Base-by-base conservation (phyloP, 1,140 invertebrate species). In the Bathynomus jamesi region DNA sequence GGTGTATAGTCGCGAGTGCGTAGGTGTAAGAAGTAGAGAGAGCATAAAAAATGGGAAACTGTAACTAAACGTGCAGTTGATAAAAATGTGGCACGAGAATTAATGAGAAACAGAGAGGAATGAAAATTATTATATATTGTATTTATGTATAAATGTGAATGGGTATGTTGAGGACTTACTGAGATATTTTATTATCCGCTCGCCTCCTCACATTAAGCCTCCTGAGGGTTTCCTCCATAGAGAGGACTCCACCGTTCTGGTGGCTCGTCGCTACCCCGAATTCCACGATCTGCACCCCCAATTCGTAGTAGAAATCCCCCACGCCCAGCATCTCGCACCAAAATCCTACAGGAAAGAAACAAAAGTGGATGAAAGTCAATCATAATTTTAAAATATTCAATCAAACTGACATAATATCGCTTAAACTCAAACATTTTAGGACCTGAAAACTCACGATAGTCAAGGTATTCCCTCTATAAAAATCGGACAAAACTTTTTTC, bases 261-360 rank as follows among this genome's bases (percentile, higher is more conserved):
- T 87, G 83, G 74, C 82, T 86, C 4, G 94, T 96, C 0, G 96
- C 92, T 79, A 98, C 84, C 80, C 96, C 99, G 0, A 99, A 92
- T 86, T 99, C 98, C 0, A 99, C 91, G 72, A 99, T 94, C 84
- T 99, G 96, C 2, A 99, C 93, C 13, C 91, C 92, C 3, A 99
- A 82, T 84, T 99, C 96, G 82, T 99, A 99, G 80, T 99, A 99
- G 81, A 99, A 98, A 80, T 98, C 95, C n/a, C 95, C 96, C 71
- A 99, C 95, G 25, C 97, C 97, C 70, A 99, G 84, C 69, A 99
- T 90, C 80, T 89, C 86, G 4, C 96, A 95, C 97, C 98, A 99
- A 82, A 99, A 99, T 10, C 97, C 76, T n/a, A n/a, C n/a, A 74
- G 87, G 81, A 81, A 82, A 53, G 21, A 53, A 21, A 53, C 40